These are phyloP conservation scores for Meteorus colon DNA, from an alignment of 2,888 invertebrate genomes.

Conservation along the genomic window DNA sequence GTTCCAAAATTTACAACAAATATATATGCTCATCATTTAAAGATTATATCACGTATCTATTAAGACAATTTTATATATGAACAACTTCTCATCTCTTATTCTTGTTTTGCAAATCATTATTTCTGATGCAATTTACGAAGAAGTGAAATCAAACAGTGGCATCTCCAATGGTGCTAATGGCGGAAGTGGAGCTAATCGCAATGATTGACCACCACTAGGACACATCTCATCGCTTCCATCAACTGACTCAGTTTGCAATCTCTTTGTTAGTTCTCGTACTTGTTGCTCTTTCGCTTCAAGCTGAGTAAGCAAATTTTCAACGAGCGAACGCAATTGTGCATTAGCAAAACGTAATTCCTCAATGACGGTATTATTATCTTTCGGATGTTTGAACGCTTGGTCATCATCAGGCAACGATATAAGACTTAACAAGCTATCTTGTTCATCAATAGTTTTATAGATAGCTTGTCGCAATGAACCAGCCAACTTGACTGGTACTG, in stretches of 20 bases:
- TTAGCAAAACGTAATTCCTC: constrained; percentile 81
- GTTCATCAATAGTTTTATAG: constrained; percentile 80
- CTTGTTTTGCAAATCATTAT: not conserved
- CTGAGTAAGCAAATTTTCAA: constrained; percentile 78
- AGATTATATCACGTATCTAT: constrained; percentile 2
- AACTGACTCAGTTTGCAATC: constrained; percentile 68
- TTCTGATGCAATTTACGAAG: constrained; percentile 47
- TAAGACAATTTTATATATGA: not conserved
- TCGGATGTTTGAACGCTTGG: constrained; percentile 76
- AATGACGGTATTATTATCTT: constrained; percentile 78
- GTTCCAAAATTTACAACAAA: not conserved
- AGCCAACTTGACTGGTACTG: constrained; percentile 54
- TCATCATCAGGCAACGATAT: constrained; percentile 58
- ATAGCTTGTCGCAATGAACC: constrained; percentile 72
- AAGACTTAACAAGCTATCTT: constrained; percentile 76
- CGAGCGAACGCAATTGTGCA: constrained; percentile 77
- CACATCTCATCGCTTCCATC: constrained; percentile 59
- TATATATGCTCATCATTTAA: not conserved
- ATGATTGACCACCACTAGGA: constrained; percentile 61
- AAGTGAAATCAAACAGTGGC: constrained; percentile 77
- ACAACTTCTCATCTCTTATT: not conserved
- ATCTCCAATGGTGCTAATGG: constrained; percentile 78
- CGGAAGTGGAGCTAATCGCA: constrained; percentile 71
- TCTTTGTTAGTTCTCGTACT: constrained; percentile 77
- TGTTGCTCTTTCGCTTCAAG: constrained; percentile 81